Conservation (phyloP, 2,888 invertebrate genomes). For the Luperina nickerlii region DNA sequence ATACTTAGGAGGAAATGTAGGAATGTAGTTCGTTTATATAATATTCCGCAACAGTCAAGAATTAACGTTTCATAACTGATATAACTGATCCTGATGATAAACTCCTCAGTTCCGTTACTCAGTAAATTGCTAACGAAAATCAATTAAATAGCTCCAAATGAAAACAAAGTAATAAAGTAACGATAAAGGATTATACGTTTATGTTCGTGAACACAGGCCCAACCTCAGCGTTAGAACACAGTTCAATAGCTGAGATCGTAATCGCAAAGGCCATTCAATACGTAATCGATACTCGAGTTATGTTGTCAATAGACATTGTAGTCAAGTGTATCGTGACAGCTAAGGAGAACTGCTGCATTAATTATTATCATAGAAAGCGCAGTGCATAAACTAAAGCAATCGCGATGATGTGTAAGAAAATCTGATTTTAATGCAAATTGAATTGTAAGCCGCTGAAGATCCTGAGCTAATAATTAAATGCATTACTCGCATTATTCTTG, state of each 20-base stretch:
- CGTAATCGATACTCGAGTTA: slow-evolving; percentile 72
- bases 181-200: slow-evolving; percentile 52
- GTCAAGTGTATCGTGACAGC: slow-evolving; percentile 68
- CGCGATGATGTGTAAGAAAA: slow-evolving; percentile 53
- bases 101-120: slow-evolving; percentile 49
- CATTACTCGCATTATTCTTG: slow-evolving; percentile 51
- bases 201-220: slow-evolving; percentile 54
- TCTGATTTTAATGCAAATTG: slow-evolving; percentile 63
- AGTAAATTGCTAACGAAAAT: slow-evolving; percentile 58
- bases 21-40: slow-evolving; percentile 33
- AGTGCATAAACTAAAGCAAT: slow-evolving; percentile 49
- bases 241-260: slow-evolving; percentile 72
- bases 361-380: slow-evolving; percentile 64
- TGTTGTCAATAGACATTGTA: slow-evolving; percentile 73
- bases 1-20: slow-evolving; percentile 21
- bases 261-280: slow-evolving; percentile 73
- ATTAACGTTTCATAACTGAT: slow-evolving; percentile 42
- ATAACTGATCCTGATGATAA: slow-evolving; percentile 33
- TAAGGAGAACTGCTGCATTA: slow-evolving; percentile 63
- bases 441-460: slow-evolving; percentile 55
- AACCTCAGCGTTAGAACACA: slow-evolving; percentile 66
- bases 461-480: slow-evolving; percentile 57
- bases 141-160: slow-evolving; percentile 55
- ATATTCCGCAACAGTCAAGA: slow-evolving; percentile 35
- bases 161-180: slow-evolving; percentile 58